These are phyloP conservation scores for Chaetops frenatus DNA, from an alignment of 2,113 vertebrate species.

Conservation along the genomic window DNA sequence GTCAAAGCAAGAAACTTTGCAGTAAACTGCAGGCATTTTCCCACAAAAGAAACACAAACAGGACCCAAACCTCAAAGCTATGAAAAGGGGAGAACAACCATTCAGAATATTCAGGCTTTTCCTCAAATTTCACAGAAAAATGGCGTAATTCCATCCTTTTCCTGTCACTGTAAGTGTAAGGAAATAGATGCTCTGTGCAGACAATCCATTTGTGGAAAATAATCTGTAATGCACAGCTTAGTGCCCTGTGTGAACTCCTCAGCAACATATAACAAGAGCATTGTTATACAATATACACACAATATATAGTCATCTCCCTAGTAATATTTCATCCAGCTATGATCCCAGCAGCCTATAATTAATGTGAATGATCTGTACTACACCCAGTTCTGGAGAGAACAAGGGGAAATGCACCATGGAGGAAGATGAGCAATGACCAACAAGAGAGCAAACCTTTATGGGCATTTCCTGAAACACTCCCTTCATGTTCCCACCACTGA, in stretches of 20 bases:
- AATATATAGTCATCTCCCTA: not conserved
- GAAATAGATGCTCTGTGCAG: not conserved
- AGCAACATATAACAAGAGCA: not conserved
- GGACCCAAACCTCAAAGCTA: not conserved
- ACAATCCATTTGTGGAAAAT: not conserved
- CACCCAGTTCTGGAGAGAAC: not conserved
- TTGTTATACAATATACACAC: not conserved
- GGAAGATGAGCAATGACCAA: not conserved
- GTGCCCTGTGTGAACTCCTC: not conserved
- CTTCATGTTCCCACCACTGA: not conserved
- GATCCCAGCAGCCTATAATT: not conserved
- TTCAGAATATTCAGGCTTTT: not conserved
- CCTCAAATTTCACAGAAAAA: not conserved
- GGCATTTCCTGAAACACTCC: not conserved
- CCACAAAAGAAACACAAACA: not conserved
- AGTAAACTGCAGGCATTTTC: not conserved
- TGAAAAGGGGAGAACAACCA: not conserved
- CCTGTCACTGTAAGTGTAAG: not conserved
- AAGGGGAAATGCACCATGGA: not conserved
- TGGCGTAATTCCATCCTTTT: not conserved
- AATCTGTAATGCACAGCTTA: not conserved
- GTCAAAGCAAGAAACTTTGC: not conserved
- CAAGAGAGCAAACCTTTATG: not conserved
- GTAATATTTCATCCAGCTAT: not conserved
- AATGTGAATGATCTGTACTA: not conserved